Base-by-base conservation (phyloP, 2,113 vertebrate species). In the Columba janthina region DNA sequence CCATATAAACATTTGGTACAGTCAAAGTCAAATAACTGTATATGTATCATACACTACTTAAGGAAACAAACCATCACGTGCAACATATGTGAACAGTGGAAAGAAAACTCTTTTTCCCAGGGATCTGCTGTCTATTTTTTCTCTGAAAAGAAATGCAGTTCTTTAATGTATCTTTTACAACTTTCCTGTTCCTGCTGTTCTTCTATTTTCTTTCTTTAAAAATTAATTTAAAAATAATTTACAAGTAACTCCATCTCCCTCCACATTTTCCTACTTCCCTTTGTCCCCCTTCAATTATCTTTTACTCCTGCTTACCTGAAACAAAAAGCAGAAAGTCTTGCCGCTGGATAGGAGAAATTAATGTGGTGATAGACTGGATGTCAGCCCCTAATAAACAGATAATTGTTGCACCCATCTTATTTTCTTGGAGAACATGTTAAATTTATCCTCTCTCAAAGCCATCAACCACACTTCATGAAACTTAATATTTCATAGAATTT, bases 141-240 rank as follows among this genome's bases (percentile, higher is more conserved):
- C 25, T 86, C 17, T 36, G 2, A 7, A 17, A 36, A 66, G 18
- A 20, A 7, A 1, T 2, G 1, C 6, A 3, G 4, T 65, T 89
- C 9, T 13, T 48, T 16, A 77, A 50, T 1, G 1, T n/a, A 50
- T 73, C 6, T 60, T 80, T n/a, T 88, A 22, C 5, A 79, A 18
- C 36, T 57, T 70, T 62, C 16, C 21, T 71, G 2, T 53, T 85
- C 20, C 32, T 84, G 10, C 3, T 78, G 7, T 67, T 76, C 21
- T 51, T 66, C 8, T 6, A 46, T 22, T 1, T 15, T 24, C 10
- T 53, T 44, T 66, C 20, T 36, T 38, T 2, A 34, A 70, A 40
- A 56, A 40, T 29, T 1, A 11, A 36, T 6, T 62, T 58, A 12
- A n/a, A 73, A 31, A 4, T 8, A 38, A 72, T 42, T 57, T 36